Evolutionary conservation across 2,888 invertebrate species (phyloP), one percentile per base, ranked within the genome.

Genomic region (Noctuana brunneofusca): DNA sequence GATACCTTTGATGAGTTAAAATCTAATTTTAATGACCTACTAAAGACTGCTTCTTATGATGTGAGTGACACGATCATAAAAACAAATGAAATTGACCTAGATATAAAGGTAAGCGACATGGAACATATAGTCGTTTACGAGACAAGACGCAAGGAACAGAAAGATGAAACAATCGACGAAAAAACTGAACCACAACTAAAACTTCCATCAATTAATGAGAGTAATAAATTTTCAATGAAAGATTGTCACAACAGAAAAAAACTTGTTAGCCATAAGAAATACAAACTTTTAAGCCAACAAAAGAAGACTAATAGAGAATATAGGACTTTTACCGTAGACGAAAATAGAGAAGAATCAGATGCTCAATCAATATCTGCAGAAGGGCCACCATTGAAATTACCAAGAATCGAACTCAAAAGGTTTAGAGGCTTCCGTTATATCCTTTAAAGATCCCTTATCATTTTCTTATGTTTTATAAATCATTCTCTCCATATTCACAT

Each of bases 391-490:
- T 68, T 91, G 41, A 91, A 90, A 73, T 72, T 91, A 59, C 91
- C 91, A 53, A 83, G 87, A 67, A 89, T 91, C 63, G 90, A 90
- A 69, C 77, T 72, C 43, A 88, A 81, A 77, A 88, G 90, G 89
- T 89, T 82, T 63, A 46, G 5, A 30, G 50, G 55, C 20, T 50
- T n/a, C 27, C 30, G 18, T 50, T 32, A 38, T 14, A 16, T 22
- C 14, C 24, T 41, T 41, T 16, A 8, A 16, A 8, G 16, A 16
- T 16, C 14, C 5, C 11, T 32, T 30, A 1, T 35, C 12, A 30
- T 53, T 32, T 32, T 22, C 3, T 18, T 35, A 1, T 12, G 32
- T 18, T 32, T 12, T 8, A 20, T 12, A 8, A 35, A 5, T 35
- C 5, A 48, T 43, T 32, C 14, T 54, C 22, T n/a, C n/a, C n/a